Evolutionary conservation across 1,140 invertebrate species (phyloP).

Genomic region (Thrips palmi): DNA sequence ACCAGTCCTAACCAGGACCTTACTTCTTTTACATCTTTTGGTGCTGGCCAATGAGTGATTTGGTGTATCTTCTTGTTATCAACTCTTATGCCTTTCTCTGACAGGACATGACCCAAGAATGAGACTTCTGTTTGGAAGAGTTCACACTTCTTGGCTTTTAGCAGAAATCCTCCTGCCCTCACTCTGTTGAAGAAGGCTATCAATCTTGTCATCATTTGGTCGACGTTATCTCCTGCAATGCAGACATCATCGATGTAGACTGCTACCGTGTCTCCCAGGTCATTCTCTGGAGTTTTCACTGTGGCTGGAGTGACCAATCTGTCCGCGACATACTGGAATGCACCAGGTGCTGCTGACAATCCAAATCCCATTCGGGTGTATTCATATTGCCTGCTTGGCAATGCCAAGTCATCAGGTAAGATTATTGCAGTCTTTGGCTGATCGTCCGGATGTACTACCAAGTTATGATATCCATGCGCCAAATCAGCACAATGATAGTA

Average conservation of each 20-base stretch:
- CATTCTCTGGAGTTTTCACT: no score
- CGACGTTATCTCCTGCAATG: no score
- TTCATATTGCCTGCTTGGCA: constrained; percentile 18
- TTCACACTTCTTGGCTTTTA: constrained; percentile 19
- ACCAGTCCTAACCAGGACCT: constrained; percentile 20
- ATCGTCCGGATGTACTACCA: constrained; percentile 22
- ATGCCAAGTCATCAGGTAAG: no score
- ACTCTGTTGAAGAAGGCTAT: no score
- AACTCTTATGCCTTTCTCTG: constrained; percentile 18
- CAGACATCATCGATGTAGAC: no score
- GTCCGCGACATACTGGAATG: constrained; percentile 24
- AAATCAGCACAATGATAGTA: constrained; percentile 29
- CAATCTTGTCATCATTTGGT: no score
- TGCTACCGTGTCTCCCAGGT: no score
- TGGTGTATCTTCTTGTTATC: constrained; percentile 21
- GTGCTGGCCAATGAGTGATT: constrained; percentile 19
- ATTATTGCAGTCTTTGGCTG: constrained; percentile 29
- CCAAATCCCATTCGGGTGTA: constrained; percentile 23
- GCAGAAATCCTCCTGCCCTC: no score
- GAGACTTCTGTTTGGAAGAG: constrained; percentile 15
- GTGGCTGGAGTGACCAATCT: no score
- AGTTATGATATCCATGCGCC: constrained; percentile 29
- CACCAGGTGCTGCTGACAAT: constrained; percentile 20
- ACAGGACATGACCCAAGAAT: constrained; percentile 23
- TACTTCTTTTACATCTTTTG: constrained; percentile 18